A percentile compares a stretch with the other conserved stretches of the same genome.
phyloP scores from a whole-genome alignment of 2,113 vertebrate genomes.

The Petroica traversi region DNA sequence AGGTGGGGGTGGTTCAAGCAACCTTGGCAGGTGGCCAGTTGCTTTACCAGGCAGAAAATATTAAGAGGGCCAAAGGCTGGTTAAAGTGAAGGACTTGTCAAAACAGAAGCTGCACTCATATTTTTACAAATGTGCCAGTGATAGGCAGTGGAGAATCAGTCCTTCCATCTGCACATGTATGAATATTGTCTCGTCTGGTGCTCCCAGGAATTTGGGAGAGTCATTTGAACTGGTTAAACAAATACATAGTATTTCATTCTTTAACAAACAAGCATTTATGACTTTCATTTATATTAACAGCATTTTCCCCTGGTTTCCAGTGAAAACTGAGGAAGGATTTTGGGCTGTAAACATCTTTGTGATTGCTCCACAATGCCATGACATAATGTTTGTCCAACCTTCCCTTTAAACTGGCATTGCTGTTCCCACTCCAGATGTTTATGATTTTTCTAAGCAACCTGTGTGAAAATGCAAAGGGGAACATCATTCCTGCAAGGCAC shows the following conservation, averaged over 20 bases:
- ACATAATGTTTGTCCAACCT: background rate
- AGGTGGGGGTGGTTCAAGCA: background rate
- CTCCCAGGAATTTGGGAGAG: background rate
- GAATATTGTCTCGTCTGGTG: background rate
- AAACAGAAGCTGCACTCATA: background rate
- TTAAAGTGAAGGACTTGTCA: background rate
- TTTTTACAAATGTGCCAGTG: background rate
- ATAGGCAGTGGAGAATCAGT: background rate
- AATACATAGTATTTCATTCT: background rate
- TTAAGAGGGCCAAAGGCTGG: background rate
- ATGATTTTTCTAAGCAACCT: slow-evolving; percentile 14
- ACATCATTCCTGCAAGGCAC: slow-evolving; percentile 12
- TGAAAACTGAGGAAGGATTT: background rate
- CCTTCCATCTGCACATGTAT: background rate
- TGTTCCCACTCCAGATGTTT: background rate
- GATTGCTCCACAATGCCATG: background rate
- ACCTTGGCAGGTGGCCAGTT: background rate
- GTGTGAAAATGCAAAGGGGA: slow-evolving; percentile 12
- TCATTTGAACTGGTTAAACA: background rate
- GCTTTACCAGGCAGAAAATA: background rate
- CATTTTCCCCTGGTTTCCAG: background rate
- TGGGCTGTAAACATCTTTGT: background rate
- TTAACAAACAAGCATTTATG: background rate
- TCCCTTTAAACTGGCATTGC: background rate
- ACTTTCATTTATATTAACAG: background rate